Percentiles rank a stretch among this genome's conserved stretches.
These are phyloP conservation scores for Aspidiotus rigidus DNA, from an alignment of 2,888 invertebrate species.

Conservation along the genomic window DNA sequence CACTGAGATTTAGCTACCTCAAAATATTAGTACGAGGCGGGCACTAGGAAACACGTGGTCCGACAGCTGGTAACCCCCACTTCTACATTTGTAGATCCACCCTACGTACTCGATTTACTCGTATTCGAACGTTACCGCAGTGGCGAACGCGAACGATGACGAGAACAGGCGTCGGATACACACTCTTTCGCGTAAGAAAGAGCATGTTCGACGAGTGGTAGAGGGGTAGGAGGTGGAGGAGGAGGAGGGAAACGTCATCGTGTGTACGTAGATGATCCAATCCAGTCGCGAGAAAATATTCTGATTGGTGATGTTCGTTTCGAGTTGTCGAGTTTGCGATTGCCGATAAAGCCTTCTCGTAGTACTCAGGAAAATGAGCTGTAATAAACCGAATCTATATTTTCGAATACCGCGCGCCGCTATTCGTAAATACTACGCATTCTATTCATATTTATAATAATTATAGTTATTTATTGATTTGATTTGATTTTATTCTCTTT, in stretches of 20 bases:
- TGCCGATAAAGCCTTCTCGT: constrained; percentile 7
- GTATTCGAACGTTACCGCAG: not conserved
- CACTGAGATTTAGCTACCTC: no score
- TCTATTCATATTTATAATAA: constrained; percentile 3
- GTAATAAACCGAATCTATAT: constrained; percentile 10
- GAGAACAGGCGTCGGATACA: not conserved
- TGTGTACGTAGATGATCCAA: not conserved
- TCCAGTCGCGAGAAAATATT: not conserved
- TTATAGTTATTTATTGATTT: not conserved
- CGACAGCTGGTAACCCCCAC: not conserved
- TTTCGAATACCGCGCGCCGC: constrained; percentile 13
- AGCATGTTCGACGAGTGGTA: not conserved
- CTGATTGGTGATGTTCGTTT: not conserved
- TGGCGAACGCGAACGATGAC: not conserved
- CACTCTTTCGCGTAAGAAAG: not conserved
- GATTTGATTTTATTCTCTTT: not conserved
- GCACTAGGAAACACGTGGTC: not conserved
- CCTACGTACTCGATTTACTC: not conserved
- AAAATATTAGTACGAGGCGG: not conserved
- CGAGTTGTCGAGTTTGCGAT: constrained; percentile 23
- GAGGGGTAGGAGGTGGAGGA: not conserved
- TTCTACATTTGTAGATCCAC: not conserved
- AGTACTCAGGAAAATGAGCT: constrained; percentile 24
- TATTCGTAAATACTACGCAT: constrained; percentile 8
- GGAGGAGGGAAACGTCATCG: not conserved